Conservation (phyloP, 2,888 invertebrate species). For the Ophion obscuratus region DNA sequence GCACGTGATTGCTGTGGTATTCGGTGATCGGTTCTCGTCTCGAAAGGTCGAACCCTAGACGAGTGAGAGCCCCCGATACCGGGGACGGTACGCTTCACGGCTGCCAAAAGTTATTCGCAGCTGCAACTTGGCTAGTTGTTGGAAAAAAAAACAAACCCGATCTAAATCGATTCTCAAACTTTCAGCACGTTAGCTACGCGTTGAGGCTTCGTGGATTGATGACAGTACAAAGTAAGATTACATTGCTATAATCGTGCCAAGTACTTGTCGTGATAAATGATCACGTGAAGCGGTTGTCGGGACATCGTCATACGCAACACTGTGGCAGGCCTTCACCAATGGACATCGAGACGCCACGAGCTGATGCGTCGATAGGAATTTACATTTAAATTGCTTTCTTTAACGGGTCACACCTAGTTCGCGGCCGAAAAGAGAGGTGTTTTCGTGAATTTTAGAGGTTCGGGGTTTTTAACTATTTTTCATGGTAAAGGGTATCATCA, state of each 20-base stretch:
- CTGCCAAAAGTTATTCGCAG: constrained; percentile 61
- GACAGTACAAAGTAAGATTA: not conserved
- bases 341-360: not conserved
- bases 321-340: not conserved
- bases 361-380: not conserved
- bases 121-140: constrained; percentile 35
- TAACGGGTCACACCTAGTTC: too few relatives aligned
- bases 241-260: not conserved
- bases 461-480: too few relatives aligned
- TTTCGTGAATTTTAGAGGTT: too few relatives aligned
- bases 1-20: constrained; percentile 28
- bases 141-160: constrained; percentile 44
- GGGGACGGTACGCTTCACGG: constrained; percentile 8
- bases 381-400: too few relatives aligned
- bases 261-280: not conserved
- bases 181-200: not conserved
- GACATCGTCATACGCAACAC: not conserved
- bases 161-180: constrained; percentile 52
- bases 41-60: constrained; percentile 53
- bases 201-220: not conserved
- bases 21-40: constrained; percentile 55
- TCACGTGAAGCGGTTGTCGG: not conserved
- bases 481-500: too few relatives aligned
- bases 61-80: constrained; percentile 38
- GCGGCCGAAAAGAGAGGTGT: too few relatives aligned